phyloP scores from a whole-genome alignment of 2,888 invertebrate species.

The Erannis defoliaria region DNA sequence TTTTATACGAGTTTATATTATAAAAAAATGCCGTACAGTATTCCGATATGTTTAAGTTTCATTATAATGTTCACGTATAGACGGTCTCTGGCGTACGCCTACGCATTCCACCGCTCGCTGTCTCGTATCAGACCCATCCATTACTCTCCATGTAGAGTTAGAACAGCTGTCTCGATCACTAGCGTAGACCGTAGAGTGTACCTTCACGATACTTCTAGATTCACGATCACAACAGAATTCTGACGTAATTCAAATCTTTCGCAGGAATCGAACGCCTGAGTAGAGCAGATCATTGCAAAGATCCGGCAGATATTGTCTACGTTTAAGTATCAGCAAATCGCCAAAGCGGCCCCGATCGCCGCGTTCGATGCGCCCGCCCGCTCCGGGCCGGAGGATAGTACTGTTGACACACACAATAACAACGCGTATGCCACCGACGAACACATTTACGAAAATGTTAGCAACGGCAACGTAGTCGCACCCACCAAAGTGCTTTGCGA shows the following conservation, averaged over 20 bases:
- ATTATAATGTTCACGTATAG: constrained; percentile 57
- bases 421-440: constrained; percentile 58
- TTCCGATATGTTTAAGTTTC: constrained; percentile 69
- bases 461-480: constrained; percentile 82
- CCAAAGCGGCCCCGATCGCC: constrained; percentile 81
- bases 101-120: constrained; percentile 62
- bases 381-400: constrained; percentile 73
- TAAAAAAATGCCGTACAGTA: constrained; percentile 79
- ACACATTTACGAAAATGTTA: constrained; percentile 73
- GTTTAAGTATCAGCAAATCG: constrained; percentile 89
- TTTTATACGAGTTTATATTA: constrained; percentile 81
- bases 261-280: constrained; percentile 96
- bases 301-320: constrained; percentile 92
- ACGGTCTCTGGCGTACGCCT: constrained; percentile 58
- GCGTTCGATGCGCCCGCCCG: constrained; percentile 76
- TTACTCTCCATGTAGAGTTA: constrained; percentile 70
- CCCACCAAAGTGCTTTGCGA: constrained; percentile 80
- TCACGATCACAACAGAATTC: constrained; percentile 61
- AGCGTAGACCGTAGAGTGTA: constrained; percentile 68
- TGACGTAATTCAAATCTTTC: constrained; percentile 82
- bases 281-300: constrained; percentile 94
- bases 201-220: constrained; percentile 59
- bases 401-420: constrained; percentile 75
- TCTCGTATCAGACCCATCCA: constrained; percentile 60
- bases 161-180: constrained; percentile 69